A percentile compares a stretch with the other conserved stretches of the same genome.
These are phyloP conservation scores for Pimpla rufipes DNA, from an alignment of 2,888 invertebrate species.

Conservation along the genomic window DNA sequence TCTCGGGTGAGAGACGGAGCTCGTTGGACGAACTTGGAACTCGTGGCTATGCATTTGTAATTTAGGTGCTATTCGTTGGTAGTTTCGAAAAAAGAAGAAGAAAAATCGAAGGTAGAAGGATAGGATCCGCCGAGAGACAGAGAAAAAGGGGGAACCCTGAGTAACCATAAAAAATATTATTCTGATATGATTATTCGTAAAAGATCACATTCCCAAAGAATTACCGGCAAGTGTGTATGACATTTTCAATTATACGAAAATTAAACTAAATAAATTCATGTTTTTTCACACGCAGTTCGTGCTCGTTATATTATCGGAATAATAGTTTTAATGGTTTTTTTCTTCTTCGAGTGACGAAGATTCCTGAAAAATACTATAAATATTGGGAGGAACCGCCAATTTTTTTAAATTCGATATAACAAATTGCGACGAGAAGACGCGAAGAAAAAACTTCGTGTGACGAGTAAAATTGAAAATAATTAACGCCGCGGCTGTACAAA, in stretches of 20 bases:
- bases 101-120: conserved; percentile 12
- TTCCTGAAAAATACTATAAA: conserved; percentile 12
- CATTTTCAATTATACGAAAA: neutral
- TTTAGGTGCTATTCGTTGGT: conserved; percentile 78
- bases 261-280: neutral
- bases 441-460: neutral
- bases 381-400: neutral
- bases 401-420: neutral
- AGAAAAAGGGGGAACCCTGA: conserved; percentile 37
- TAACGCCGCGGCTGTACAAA: no score
- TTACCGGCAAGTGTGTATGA: neutral
- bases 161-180: conserved; percentile 1
- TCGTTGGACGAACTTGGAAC: conserved; percentile 42
- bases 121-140: neutral
- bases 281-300: no score
- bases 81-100: conserved; percentile 66
- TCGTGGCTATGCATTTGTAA: conserved; percentile 69
- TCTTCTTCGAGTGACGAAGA: neutral
- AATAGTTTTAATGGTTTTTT: conserved; percentile 8
- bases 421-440: conserved; percentile 22
- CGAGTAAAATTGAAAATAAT: conserved; percentile 18
- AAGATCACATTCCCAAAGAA: neutral
- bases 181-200: neutral
- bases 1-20: conserved; percentile 27
- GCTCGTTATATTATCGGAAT: conserved; percentile 1